Evolutionary conservation across 1,140 invertebrate genomes (phyloP).

Genomic region (Condylostylus longicornis): DNA sequence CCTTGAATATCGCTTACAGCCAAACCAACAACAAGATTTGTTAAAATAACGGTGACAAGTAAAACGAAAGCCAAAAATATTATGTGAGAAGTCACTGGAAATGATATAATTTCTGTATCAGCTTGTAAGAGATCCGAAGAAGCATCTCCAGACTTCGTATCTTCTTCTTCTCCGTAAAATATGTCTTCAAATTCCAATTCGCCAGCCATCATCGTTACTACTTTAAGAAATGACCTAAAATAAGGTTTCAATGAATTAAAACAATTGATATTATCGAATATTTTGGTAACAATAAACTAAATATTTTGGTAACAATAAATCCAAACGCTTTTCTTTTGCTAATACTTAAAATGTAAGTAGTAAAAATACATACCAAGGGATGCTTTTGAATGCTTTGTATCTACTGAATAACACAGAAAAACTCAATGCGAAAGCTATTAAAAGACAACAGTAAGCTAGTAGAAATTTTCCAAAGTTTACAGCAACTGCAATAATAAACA

Average conservation of each 20-base stretch:
- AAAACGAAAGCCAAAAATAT: conserved; percentile 64
- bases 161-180: conserved; percentile 45
- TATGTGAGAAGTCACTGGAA: conserved; percentile 55
- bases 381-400: conserved; percentile 49
- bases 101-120: conserved; percentile 32
- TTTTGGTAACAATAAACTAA: too few relatives aligned
- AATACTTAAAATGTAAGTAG: background rate
- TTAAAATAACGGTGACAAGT: conserved; percentile 68
- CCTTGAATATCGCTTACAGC: conserved; percentile 72
- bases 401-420: conserved; percentile 66
- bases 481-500: conserved; percentile 39
- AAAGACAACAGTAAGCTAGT: conserved; percentile 59
- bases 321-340: too few relatives aligned
- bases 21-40: conserved; percentile 70
- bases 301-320: too few relatives aligned
- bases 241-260: too few relatives aligned
- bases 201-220: conserved; percentile 78
- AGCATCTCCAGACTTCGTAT: too few relatives aligned
- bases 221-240: conserved; percentile 48
- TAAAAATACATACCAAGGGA: conserved; percentile 22
- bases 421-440: conserved; percentile 60
- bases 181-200: conserved; percentile 73
- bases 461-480: conserved; percentile 72
- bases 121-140: too few relatives aligned
- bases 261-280: background rate